Base-by-base conservation (phyloP, 2,797 vertebrate genomes). In the Spizella passerina region DNA sequence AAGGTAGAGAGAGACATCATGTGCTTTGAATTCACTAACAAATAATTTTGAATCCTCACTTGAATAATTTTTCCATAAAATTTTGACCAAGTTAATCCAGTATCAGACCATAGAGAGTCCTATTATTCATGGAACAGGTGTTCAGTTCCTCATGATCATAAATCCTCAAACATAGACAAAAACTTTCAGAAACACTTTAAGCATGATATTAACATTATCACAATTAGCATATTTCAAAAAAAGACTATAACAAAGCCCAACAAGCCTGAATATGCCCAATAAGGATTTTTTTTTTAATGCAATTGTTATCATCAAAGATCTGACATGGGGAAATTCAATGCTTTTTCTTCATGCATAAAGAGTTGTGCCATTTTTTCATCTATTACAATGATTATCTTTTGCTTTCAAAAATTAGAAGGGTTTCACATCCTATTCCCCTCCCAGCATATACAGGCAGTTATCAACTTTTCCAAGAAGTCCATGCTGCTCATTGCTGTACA, bases 1-100 rank as follows among this genome's bases (percentile, higher is more conserved):
- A 96, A 95, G 69, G 85, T 89, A 87, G 77, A 88, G 93, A 89
- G 89, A 90, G 56, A 88, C 53, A 92, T 55, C 57, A 73, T 29
- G 18, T 47, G 43, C 32, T 82, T 50, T 43, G 49, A 82, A 91
- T 65, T 64, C 11, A 43, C 53, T 77, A 72, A 44, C 23, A 61
- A 89, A 65, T 41, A 8, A 52, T 32, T 78, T 55, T 43, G 10
- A 76, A 69, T 59, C 50, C 26, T 61, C 68, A 30, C 9, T 72
- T 39, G 22, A 70, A 47, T 38, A 0, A 18, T 32, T 83, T 87
- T 71, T 32, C 34, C 29, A 57, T 15, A 64, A 83, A 49, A 55
- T 43, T 63, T 69, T 84, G 30, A 72, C 38, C 30, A 61, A 89
- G 12, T 86, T 44, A 90, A 81, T 36, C 26, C 26, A 81, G 6